These are phyloP conservation scores for Platysteira castanea DNA, from an alignment of 2,113 vertebrate genomes.

Conservation along the genomic window DNA sequence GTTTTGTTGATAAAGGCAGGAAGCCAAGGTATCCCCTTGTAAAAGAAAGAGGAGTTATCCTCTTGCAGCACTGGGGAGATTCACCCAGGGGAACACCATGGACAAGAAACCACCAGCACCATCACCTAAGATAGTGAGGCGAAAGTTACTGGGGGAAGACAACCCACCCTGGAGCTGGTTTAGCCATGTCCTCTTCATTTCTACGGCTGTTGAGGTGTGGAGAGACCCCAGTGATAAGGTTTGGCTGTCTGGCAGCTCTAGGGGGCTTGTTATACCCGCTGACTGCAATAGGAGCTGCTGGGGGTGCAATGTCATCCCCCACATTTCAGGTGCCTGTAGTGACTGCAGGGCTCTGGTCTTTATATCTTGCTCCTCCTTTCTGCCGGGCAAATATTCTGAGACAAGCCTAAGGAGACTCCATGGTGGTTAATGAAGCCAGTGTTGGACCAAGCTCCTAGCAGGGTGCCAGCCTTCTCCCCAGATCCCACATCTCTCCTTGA, in stretches of 20 bases:
- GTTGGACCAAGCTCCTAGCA: neutral
- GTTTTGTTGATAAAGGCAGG: constrained; percentile 28
- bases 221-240: neutral
- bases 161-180: neutral
- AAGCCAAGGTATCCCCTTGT: neutral
- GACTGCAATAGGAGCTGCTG: neutral
- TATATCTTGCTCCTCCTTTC: neutral
- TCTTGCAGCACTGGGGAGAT: neutral
- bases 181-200: neutral
- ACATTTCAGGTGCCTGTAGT: accelerated
- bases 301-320: neutral
- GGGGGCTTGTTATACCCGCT: neutral
- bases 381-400: neutral
- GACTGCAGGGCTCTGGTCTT: neutral
- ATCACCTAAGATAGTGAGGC: neutral
- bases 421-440: neutral
- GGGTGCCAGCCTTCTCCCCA: neutral
- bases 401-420: neutral
- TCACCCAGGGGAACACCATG: neutral
- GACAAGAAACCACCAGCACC: neutral
- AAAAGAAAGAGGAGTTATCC: neutral
- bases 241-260: neutral
- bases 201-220: neutral
- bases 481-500: neutral
- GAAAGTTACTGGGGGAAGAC: neutral